Evolutionary conservation across 2,888 invertebrate species (phyloP), one percentile per base, ranked within the genome.

Genomic region (Nephrotoma appendiculata): DNA sequence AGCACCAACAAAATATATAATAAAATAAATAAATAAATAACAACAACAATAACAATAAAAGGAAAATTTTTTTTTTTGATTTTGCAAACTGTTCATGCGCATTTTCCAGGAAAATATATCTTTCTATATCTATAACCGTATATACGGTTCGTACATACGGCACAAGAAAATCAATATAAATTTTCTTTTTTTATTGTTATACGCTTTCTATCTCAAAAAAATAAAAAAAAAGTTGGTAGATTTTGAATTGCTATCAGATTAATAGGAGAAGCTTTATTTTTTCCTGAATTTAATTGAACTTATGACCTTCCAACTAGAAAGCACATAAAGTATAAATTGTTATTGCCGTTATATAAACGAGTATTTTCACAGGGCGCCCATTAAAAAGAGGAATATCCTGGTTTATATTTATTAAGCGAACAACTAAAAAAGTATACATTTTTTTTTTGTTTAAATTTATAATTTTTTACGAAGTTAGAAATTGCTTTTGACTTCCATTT

Each of bases 401-500:
- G 71, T 71, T 71, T 71, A 71, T 71, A 71, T 71, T 71, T 71
- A 71, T 71, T 71, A 71, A 71, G 31, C 71, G 11, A 71, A 42
- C 84, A 84, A 41, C 41, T 42, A 84, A 42, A 42, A 42, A 84
- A 84, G 42, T 84, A 42, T 84, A 41, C 84, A 84, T 42, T 41
- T 71, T 71, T n/a, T 19, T 19, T 71, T 71, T 84, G 41, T 83
- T 83, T 71, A 31, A 71, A 71, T 31, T 31, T 31, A 31, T n/a
- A 41, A 12, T 84, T 41, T 83, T 84, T 84, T 84, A 84, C 84
- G 84, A 84, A 84, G 84, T 84, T 42, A 84, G 84, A 42, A 84
- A 84, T 84, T 84, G 84, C 43, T 84, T 84, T 84, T 84, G 84
- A 84, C 84, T 84, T 84, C 84, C 84, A 84, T 84, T 84, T 42